These are phyloP conservation scores for Clivina fossor DNA, from an alignment of 2,888 invertebrate species.

Conservation along the genomic window DNA sequence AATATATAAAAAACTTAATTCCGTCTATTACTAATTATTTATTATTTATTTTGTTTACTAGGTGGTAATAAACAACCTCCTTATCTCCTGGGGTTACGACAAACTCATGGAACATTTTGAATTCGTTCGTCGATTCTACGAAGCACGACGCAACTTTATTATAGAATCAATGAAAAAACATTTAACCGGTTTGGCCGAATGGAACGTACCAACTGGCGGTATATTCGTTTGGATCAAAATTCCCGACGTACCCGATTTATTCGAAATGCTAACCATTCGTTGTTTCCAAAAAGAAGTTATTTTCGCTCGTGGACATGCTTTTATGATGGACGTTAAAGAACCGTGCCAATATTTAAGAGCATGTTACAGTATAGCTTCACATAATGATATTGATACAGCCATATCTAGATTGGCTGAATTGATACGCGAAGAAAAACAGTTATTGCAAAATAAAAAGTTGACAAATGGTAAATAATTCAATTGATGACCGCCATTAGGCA, in stretches of 20 bases:
- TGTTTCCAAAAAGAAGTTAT: conserved; percentile 69
- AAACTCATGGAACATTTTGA: conserved; percentile 63
- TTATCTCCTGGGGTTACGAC: conserved; percentile 62
- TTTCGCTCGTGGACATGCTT: conserved; percentile 75
- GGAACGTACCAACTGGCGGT: conserved; percentile 68
- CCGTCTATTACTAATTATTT: too few species aligned
- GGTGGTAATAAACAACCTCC: conserved; percentile 60
- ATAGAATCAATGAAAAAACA: conserved; percentile 61
- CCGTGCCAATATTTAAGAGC: conserved; percentile 70
- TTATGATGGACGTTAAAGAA: conserved; percentile 62
- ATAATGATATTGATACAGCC: conserved; percentile 66
- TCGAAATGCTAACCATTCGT: conserved; percentile 71
- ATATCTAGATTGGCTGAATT: conserved; percentile 61
- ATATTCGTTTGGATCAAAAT: conserved; percentile 80
- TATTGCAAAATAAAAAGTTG: conserved; percentile 51
- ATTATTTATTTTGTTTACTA: too few species aligned
- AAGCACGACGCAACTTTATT: conserved; percentile 63
- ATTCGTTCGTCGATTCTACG: conserved; percentile 64
- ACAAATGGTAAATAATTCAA: conserved; percentile 50
- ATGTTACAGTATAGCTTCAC: conserved; percentile 68
- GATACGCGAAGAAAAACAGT: conserved; percentile 61
- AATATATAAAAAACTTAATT: too few species aligned
- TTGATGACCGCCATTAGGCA: too few species aligned
- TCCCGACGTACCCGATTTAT: conserved; percentile 67
- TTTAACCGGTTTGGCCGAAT: conserved; percentile 65